A percentile compares a stretch with the other conserved stretches of the same genome.
These are phyloP conservation scores for Phytoseiulus persimilis DNA, from an alignment of 2,888 invertebrate species.

Conservation along the genomic window DNA sequence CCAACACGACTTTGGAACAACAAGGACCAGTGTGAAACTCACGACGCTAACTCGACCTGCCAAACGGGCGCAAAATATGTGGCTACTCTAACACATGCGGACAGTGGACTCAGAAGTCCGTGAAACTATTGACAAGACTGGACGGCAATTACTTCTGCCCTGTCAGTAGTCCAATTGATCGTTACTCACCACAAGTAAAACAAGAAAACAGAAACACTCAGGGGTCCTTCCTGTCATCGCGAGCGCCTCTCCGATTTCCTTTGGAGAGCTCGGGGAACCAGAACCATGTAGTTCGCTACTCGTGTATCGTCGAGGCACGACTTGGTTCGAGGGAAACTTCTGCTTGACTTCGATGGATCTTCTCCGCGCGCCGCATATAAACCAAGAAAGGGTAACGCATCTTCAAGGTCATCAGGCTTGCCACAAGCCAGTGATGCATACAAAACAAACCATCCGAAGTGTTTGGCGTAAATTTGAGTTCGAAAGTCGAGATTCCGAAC, in stretches of 20 bases:
- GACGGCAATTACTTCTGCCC: too few species aligned
- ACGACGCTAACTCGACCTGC: too few species aligned
- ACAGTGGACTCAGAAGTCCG: too few species aligned
- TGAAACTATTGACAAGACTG: too few species aligned
- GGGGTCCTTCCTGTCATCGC: not conserved
- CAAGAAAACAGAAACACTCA: not conserved
- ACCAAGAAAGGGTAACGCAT: not conserved
- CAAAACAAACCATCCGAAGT: not conserved
- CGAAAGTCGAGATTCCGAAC: not conserved
- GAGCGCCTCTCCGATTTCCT: not conserved
- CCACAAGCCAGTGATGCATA: not conserved
- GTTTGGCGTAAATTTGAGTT: not conserved
- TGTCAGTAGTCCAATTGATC: not conserved
- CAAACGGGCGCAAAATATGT: too few species aligned
- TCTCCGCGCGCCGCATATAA: slow-evolving; percentile 5
- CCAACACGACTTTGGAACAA: too few species aligned
- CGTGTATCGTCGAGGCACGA: not conserved
- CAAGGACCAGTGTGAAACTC: too few species aligned
- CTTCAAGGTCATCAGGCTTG: not conserved
- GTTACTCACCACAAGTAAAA: not conserved
- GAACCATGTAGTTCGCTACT: not conserved
- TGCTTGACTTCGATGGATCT: not conserved
- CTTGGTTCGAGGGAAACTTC: not conserved
- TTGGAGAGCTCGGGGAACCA: not conserved
- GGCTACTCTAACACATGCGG: too few species aligned